Conservation (phyloP, 2,888 invertebrate genomes). For the Anticlea derivata region DNA sequence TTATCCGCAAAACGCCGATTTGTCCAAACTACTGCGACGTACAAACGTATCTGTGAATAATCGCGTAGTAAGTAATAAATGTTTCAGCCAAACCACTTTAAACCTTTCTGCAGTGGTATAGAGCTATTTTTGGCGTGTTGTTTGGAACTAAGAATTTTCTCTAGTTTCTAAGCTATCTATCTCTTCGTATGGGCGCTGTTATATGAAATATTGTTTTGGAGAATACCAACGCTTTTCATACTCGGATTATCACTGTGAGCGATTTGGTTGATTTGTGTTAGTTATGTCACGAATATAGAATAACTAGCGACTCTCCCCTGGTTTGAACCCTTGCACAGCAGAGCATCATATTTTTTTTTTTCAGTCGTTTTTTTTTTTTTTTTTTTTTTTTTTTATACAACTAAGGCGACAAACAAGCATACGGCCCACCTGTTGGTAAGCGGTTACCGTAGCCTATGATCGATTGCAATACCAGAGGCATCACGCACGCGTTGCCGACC, state of each 20-base stretch:
- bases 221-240: slow-evolving; percentile 11
- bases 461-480: too few species aligned
- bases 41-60: slow-evolving; percentile 43
- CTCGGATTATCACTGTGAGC: slow-evolving; percentile 5
- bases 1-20: slow-evolving; percentile 44
- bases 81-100: slow-evolving; percentile 10
- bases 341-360: too few species aligned
- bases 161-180: slow-evolving; percentile 35
- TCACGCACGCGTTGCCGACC: too few species aligned
- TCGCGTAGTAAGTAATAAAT: slow-evolving; percentile 36
- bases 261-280: too few species aligned
- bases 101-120: slow-evolving; percentile 11
- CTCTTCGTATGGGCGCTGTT: slow-evolving; percentile 33
- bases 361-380: too few species aligned
- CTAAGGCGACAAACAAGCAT: too few species aligned
- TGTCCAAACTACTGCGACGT: slow-evolving; percentile 41
- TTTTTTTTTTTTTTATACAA: too few species aligned
- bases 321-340: too few species aligned
- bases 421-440: too few species aligned
- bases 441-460: too few species aligned
- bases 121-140: slow-evolving; percentile 26
- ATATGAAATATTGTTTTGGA: slow-evolving; percentile 20
- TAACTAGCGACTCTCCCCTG: too few species aligned
- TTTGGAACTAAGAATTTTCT: slow-evolving; percentile 8
- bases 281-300: too few species aligned